Evolutionary conservation across 1,140 invertebrate species (phyloP).

Genomic region (Mizuhopecten yessoensis): DNA sequence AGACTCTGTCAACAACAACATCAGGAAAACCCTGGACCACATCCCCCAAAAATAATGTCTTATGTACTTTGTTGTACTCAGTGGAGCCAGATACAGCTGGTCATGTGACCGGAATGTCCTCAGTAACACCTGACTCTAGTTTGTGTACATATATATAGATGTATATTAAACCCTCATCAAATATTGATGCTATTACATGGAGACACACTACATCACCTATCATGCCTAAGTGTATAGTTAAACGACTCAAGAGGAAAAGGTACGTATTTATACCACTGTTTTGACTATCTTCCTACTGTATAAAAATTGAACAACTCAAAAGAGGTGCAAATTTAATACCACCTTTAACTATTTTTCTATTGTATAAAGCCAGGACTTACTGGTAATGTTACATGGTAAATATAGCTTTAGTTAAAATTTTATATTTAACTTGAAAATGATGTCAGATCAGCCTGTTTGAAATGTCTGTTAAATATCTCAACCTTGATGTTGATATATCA

Average conservation of each 20-base stretch:
- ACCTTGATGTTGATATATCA: too few relatives aligned
- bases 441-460: too few relatives aligned
- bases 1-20: not conserved
- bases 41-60: not conserved
- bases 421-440: too few relatives aligned
- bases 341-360: too few relatives aligned
- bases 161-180: not conserved
- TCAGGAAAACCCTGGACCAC: not conserved
- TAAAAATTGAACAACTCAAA: too few relatives aligned
- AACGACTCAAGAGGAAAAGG: constrained; percentile 7
- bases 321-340: too few relatives aligned
- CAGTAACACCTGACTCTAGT: not conserved
- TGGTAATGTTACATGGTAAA: too few relatives aligned
- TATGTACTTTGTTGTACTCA: not conserved
- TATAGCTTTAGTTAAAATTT: too few relatives aligned
- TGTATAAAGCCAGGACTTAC: too few relatives aligned
- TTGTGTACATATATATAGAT: constrained; percentile 5
- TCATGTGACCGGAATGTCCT: constrained; percentile 21
- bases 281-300: too few relatives aligned
- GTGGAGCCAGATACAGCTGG: not conserved
- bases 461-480: too few relatives aligned
- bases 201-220: not conserved
- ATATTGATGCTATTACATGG: not conserved
- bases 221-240: constrained; percentile 33
- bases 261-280: not conserved